phyloP scores from a whole-genome alignment of 2,113 vertebrate genomes.

The Scytalopus superciliaris region DNA sequence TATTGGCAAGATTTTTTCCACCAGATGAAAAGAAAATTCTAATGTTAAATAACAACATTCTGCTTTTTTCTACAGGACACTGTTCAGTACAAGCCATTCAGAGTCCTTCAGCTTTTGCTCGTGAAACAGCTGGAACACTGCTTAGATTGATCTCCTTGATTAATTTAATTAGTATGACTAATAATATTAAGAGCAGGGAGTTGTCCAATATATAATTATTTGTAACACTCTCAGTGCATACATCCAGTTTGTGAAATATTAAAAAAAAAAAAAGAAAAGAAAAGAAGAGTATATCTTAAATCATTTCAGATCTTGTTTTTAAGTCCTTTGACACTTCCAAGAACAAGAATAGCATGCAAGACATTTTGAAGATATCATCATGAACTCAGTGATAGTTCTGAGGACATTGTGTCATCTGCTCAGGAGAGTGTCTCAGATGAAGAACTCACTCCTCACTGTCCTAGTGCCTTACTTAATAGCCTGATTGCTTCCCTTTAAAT shows the following conservation, averaged over 20 bases:
- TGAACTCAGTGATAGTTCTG: neutral
- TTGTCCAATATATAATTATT: neutral
- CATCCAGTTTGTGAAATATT: neutral
- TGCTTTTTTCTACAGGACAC: neutral
- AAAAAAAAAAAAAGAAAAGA: no score
- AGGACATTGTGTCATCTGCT: neutral
- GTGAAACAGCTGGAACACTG: neutral
- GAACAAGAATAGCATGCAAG: neutral
- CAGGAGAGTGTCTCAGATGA: neutral
- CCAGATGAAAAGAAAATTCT: neutral
- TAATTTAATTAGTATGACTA: neutral
- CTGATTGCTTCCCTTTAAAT: constrained; percentile 23
- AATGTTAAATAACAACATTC: neutral
- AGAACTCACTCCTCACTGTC: neutral
- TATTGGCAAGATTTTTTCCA: neutral
- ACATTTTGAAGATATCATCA: neutral
- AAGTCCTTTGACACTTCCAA: neutral
- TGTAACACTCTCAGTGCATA: neutral
- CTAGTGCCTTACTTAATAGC: constrained; percentile 27
- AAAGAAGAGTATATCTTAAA: neutral
- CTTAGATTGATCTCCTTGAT: neutral
- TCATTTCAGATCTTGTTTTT: neutral
- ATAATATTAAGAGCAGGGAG: neutral
- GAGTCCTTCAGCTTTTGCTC: neutral
- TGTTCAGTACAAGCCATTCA: neutral